Evolutionary conservation across 2,888 invertebrate species (phyloP).

Genomic region (Artemia sinica): DNA sequence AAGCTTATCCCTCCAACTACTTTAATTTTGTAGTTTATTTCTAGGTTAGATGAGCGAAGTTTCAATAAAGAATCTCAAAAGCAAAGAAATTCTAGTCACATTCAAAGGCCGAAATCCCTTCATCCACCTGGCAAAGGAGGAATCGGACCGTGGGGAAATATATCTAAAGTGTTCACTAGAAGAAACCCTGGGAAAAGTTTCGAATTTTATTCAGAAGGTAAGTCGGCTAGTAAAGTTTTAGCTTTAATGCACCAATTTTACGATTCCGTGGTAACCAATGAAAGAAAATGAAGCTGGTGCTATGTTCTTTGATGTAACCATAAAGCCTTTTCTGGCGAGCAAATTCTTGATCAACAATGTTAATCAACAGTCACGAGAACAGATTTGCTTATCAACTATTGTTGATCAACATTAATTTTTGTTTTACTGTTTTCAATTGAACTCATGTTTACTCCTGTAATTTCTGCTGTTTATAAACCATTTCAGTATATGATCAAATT

Average conservation of each 20-base stretch:
- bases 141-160: constrained; percentile 75
- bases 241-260: not conserved
- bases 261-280: not conserved
- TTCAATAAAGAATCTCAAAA: constrained; percentile 38
- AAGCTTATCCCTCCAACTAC: too few species aligned
- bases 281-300: too few species aligned
- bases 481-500: too few species aligned
- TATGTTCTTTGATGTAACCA: too few species aligned
- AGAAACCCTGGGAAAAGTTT: constrained; percentile 63
- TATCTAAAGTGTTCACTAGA: constrained; percentile 69
- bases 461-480: too few species aligned
- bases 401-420: too few species aligned
- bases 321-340: too few species aligned
- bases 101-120: constrained; percentile 26
- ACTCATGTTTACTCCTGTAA: too few species aligned
- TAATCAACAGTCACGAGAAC: too few species aligned
- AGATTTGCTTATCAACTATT: too few species aligned
- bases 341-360: too few species aligned
- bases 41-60: constrained; percentile 60
- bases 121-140: constrained; percentile 36
- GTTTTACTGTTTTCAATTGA: too few species aligned
- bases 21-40: not conserved
- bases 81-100: constrained; percentile 26
- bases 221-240: constrained; percentile 27
- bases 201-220: constrained; percentile 46